Evolutionary conservation across 2,888 invertebrate species (phyloP).

Genomic region (Arrhopalites spinosus): DNA sequence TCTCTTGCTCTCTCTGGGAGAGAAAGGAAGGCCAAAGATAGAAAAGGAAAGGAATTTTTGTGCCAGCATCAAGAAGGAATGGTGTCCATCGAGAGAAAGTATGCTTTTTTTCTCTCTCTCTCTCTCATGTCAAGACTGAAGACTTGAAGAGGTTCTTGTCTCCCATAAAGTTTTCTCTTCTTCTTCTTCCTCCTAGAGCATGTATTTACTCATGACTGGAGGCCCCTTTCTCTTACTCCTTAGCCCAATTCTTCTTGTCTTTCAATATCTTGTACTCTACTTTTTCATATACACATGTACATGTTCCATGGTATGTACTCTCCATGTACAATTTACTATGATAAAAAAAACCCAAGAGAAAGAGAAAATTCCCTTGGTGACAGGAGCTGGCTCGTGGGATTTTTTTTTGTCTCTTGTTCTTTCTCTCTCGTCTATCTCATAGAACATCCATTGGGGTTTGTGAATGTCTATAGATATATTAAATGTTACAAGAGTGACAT

Average conservation of each 20-base stretch:
- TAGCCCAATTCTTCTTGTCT: neutral
- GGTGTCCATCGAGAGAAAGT: conserved; percentile 21
- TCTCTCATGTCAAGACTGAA: too few relatives aligned
- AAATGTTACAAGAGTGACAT: neutral
- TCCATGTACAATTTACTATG: too few relatives aligned
- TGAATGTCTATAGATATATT: neutral
- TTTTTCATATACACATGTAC: neutral
- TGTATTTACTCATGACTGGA: too few relatives aligned
- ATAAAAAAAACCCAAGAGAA: neutral
- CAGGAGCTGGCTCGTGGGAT: neutral
- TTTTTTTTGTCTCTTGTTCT: neutral
- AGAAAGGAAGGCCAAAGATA: conserved; percentile 9
- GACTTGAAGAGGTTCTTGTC: too few relatives aligned
- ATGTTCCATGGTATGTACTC: too few relatives aligned
- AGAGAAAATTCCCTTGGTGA: neutral
- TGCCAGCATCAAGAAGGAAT: conserved; percentile 20
- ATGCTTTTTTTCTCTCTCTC: neutral
- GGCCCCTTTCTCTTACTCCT: neutral
- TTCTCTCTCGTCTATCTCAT: neutral
- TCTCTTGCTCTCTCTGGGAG: neutral
- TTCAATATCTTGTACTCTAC: neutral
- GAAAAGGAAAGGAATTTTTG: conserved; percentile 23
- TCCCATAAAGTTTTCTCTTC: too few relatives aligned
- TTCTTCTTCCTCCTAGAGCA: too few relatives aligned
- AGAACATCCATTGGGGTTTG: neutral